These are phyloP conservation scores for Periophthalmus magnuspinnatus DNA, from an alignment of 2,797 vertebrate species.

Conservation along the genomic window DNA sequence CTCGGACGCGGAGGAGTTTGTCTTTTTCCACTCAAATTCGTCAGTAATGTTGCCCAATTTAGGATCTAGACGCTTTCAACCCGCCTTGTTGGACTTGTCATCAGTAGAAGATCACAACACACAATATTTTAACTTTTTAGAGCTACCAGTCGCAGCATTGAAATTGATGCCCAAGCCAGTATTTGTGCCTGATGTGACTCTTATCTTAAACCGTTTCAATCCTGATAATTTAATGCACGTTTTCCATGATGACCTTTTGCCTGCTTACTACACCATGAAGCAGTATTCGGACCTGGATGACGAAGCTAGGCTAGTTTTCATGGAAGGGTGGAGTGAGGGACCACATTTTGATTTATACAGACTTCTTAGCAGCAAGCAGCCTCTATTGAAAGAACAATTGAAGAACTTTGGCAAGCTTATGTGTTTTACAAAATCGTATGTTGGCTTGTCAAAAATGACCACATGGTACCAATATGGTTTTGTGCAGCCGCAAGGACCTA, in stretches of 20 bases:
- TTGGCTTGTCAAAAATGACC: constrained; percentile 94
- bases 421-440: constrained; percentile 93
- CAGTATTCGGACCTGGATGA: constrained; percentile 89
- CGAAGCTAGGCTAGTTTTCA: constrained; percentile 91
- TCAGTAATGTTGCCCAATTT: constrained; percentile 95
- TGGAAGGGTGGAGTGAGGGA: constrained; percentile 96
- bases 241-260: constrained; percentile 95
- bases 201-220: constrained; percentile 95
- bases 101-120: constrained; percentile 98
- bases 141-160: constrained; percentile 89
- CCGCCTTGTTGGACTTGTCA: constrained; percentile 92
- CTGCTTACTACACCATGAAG: constrained; percentile 94
- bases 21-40: constrained; percentile 94
- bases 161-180: constrained; percentile 95
- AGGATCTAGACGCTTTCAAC: constrained; percentile 93
- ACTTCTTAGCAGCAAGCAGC: constrained; percentile 92
- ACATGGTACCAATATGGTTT: constrained; percentile 99
- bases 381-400: constrained; percentile 90
- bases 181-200: constrained; percentile 91
- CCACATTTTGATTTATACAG: constrained; percentile 92
- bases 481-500: constrained; percentile 95
- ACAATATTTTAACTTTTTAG: constrained; percentile 97
- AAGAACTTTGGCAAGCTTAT: constrained; percentile 91
- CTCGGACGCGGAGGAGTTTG: constrained; percentile 91
- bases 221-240: constrained; percentile 98